These are phyloP conservation scores for Neodiprion pinetum DNA, from an alignment of 1,140 invertebrate genomes.

Conservation along the genomic window DNA sequence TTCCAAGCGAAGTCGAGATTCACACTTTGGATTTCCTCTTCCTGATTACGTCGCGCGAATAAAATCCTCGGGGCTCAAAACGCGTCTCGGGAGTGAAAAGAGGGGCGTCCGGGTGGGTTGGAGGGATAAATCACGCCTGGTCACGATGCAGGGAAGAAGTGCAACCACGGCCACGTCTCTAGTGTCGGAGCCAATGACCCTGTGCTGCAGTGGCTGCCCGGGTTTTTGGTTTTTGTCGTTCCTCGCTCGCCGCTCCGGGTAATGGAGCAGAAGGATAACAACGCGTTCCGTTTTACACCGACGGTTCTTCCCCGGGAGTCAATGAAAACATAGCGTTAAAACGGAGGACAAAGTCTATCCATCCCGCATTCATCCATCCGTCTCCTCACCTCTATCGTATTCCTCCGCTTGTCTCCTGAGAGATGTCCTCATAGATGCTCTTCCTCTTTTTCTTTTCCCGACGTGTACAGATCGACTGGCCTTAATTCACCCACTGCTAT, in stretches of 20 bases:
- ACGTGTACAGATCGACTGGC: too few relatives aligned
- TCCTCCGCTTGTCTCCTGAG: neutral
- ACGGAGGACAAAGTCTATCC: neutral
- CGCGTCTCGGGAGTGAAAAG: conserved; percentile 15
- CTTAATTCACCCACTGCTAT: too few relatives aligned
- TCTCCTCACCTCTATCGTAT: neutral
- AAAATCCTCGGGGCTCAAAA: conserved; percentile 30
- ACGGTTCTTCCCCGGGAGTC: neutral
- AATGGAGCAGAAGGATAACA: conserved; percentile 52
- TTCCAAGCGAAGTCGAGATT: too few relatives aligned
- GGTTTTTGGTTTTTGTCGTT: conserved; percentile 46
- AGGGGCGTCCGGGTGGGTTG: neutral
- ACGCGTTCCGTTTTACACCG: conserved; percentile 38
- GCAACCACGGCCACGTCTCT: neutral
- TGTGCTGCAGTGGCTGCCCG: conserved; percentile 38
- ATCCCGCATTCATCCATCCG: too few relatives aligned
- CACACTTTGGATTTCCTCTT: conserved; percentile 58
- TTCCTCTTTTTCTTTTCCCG: neutral
- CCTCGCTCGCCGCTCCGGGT: conserved; percentile 30
- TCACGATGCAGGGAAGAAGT: neutral
- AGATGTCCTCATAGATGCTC: neutral
- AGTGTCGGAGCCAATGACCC: conserved; percentile 48
- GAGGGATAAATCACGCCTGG: neutral
- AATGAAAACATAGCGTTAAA: conserved; percentile 1
- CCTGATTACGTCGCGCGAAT: conserved; percentile 59